A percentile compares a stretch with the other conserved stretches of the same genome.
Evolutionary conservation across 2,888 invertebrate species (phyloP).

Genomic region (Phorcus lineatus): DNA sequence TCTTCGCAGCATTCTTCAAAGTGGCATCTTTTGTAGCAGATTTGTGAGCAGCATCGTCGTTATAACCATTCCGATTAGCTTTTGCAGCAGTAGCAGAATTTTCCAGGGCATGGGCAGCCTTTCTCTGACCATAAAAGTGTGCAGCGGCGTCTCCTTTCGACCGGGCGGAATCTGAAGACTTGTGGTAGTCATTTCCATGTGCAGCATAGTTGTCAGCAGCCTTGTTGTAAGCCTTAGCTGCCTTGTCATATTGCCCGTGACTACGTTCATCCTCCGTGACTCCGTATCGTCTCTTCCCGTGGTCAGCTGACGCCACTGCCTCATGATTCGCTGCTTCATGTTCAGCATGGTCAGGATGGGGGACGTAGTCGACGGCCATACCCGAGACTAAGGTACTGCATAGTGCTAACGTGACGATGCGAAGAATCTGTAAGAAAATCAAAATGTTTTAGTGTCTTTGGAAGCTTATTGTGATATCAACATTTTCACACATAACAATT

Average conservation of each 20-base stretch:
- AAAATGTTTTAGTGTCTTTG: no score
- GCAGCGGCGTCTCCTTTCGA: constrained; percentile 5
- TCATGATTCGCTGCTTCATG: no score
- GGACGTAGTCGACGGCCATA: no score
- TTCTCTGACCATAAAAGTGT: neutral
- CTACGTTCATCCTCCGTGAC: neutral
- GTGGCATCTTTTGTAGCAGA: neutral
- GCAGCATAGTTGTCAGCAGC: neutral
- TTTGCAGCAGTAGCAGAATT: neutral
- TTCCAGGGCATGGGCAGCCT: neutral
- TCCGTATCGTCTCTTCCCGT: neutral
- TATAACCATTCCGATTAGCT: neutral
- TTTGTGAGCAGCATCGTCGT: neutral
- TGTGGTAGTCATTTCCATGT: constrained; percentile 1
- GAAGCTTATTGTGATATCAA: no score
- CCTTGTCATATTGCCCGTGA: neutral
- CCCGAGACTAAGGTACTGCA: no score
- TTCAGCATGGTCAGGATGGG: no score
- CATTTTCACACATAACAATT: no score
- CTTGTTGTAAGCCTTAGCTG: neutral
- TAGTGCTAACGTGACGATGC: no score
- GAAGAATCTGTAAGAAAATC: no score
- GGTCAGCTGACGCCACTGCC: neutral
- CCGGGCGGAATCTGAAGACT: neutral
- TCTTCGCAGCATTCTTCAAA: neutral